Conservation (phyloP, 2,888 invertebrate genomes). For the Lordiphosa andalusiaca region DNA sequence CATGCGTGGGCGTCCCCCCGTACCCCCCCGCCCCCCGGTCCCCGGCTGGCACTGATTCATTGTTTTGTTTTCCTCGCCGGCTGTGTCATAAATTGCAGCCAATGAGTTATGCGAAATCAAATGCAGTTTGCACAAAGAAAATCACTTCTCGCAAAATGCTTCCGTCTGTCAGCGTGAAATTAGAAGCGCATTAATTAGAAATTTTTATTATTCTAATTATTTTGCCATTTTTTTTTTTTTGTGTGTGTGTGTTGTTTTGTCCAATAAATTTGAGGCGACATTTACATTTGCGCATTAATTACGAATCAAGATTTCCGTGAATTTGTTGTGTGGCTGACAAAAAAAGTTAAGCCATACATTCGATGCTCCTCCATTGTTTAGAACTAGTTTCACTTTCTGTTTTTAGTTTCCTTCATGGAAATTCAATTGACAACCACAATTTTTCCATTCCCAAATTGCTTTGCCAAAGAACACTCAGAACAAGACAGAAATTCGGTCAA, state of each 20-base stretch:
- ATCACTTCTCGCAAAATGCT: conserved; percentile 40
- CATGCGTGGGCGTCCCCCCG: conserved; percentile 52
- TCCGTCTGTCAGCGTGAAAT: conserved; percentile 70
- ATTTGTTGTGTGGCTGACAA: conserved; percentile 27
- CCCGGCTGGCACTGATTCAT: conserved; percentile 46
- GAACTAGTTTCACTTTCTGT: too few relatives aligned
- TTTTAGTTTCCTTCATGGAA: too few relatives aligned
- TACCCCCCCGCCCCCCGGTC: too few relatives aligned
- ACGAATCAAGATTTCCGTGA: conserved; percentile 61
- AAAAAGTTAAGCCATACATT: conserved; percentile 20
- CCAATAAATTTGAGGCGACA: conserved; percentile 65
- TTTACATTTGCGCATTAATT: conserved; percentile 69
- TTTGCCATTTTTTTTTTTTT: conserved; percentile 23
- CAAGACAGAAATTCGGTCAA: too few relatives aligned
- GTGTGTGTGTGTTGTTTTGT: conserved; percentile 22
- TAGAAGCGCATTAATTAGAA: conserved; percentile 74
- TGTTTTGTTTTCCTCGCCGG: conserved; percentile 36
- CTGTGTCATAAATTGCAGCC: conserved; percentile 56
- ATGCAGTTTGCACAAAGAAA: conserved; percentile 59
- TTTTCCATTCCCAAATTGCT: too few relatives aligned
- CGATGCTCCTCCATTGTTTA: background rate
- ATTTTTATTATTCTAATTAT: conserved; percentile 59
- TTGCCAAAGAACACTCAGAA: too few relatives aligned
- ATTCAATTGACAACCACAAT: too few relatives aligned
- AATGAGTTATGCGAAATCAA: conserved; percentile 69